phyloP scores from a whole-genome alignment of 2,888 invertebrate genomes.

The Salpingus planirostris region DNA sequence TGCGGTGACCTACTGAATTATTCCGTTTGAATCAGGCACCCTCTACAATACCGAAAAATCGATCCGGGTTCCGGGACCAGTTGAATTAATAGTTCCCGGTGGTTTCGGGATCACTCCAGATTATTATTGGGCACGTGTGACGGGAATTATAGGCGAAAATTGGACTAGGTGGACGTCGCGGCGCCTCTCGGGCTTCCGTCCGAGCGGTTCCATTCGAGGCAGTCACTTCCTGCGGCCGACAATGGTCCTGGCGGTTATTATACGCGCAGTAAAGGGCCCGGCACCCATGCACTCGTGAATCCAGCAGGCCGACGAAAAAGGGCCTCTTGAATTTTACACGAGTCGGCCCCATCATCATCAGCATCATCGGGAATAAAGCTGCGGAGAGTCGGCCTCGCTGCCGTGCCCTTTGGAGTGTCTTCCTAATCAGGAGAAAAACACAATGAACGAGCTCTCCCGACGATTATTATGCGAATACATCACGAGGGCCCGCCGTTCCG shows the following conservation, averaged over 20 bases:
- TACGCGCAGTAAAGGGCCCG: slow-evolving; percentile 16
- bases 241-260: slow-evolving; percentile 13
- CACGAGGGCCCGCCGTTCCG: no score
- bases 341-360: slow-evolving; percentile 28
- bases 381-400: slow-evolving; percentile 11
- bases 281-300: slow-evolving; percentile 23
- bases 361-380: slow-evolving; percentile 27
- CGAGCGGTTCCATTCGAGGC: slow-evolving; percentile 3
- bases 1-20: slow-evolving; percentile 13
- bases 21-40: slow-evolving; percentile 7
- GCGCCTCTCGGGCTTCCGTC: no score
- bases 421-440: slow-evolving; percentile 26
- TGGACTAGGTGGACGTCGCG: no score
- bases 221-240: slow-evolving; percentile 11
- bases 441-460: slow-evolving; percentile 19
- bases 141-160: no score
- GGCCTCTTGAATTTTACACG: slow-evolving; percentile 27
- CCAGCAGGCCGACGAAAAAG: slow-evolving; percentile 27
- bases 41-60: no score
- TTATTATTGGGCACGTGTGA: no score
- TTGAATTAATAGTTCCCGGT: no score
- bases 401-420: slow-evolving; percentile 19
- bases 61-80: no score
- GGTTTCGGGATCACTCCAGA: no score
- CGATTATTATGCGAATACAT: no score